Conservation (phyloP, 2,113 vertebrate species). For the Ceyx cyanopectus region DNA sequence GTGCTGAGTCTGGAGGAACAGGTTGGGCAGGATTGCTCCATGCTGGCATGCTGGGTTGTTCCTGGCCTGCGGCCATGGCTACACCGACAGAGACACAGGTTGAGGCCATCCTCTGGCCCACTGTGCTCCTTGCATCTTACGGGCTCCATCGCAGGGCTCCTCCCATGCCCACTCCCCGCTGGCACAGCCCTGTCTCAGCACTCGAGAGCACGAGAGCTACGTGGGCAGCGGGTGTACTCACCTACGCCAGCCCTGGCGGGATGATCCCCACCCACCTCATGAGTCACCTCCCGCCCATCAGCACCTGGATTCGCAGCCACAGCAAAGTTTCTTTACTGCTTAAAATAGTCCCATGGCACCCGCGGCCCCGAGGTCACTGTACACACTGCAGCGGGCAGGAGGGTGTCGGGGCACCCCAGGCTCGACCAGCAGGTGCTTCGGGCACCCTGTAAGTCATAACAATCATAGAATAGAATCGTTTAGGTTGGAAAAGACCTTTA, state of each 20-base stretch:
- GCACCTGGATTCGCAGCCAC: not conserved
- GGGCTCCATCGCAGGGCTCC: fast-evolving
- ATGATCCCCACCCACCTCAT: fast-evolving
- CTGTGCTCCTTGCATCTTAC: not conserved
- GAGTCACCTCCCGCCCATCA: not conserved
- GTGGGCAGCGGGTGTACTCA: fast-evolving
- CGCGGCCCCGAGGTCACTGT: fast-evolving
- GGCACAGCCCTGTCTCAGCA: not conserved
- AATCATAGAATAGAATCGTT: not conserved
- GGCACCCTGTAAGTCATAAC: not conserved
- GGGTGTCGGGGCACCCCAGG: not conserved
- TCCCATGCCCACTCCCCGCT: not conserved
- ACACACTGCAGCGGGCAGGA: fast-evolving
- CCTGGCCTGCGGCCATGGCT: not conserved
- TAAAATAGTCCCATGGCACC: not conserved
- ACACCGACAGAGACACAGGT: fast-evolving
- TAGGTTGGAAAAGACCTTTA: not conserved
- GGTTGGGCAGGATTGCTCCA: constrained; percentile 1
- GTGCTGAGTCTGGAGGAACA: not conserved
- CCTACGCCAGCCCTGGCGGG: fast-evolving
- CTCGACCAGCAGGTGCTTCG: fast-evolving
- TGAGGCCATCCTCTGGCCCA: fast-evolving
- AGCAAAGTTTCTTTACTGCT: constrained; percentile 46
- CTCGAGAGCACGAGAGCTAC: fast-evolving
- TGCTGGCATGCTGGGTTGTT: not conserved